Evolutionary conservation across 2,113 vertebrate species (phyloP).

Genomic region (Perca flavescens): DNA sequence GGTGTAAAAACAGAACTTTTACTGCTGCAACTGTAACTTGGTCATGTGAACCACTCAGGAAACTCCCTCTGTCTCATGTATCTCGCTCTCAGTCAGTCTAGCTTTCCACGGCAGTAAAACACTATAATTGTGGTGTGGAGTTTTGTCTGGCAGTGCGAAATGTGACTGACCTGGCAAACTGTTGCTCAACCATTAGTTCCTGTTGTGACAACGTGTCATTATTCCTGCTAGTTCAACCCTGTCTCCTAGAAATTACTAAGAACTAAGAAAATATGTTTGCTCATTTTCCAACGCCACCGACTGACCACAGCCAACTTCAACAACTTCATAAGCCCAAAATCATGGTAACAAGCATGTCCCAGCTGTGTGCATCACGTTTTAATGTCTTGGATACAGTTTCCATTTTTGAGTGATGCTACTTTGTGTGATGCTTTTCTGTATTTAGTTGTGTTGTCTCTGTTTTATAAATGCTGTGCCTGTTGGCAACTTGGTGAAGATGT

Average conservation of each 20-base stretch:
- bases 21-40: not conserved
- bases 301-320: too few relatives aligned
- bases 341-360: too few relatives aligned
- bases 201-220: not conserved
- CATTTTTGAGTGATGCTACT: too few relatives aligned
- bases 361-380: too few relatives aligned
- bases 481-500: too few relatives aligned
- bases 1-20: not conserved
- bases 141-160: not conserved
- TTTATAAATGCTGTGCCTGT: too few relatives aligned
- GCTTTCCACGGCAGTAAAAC: not conserved
- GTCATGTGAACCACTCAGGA: not conserved
- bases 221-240: not conserved
- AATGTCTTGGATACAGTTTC: too few relatives aligned
- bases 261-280: too few relatives aligned
- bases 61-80: not conserved
- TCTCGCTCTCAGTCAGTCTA: not conserved
- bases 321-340: too few relatives aligned
- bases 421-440: too few relatives aligned
- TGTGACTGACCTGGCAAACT: conserved; percentile 2
- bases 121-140: not conserved
- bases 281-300: too few relatives aligned
- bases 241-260: not conserved
- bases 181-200: not conserved
- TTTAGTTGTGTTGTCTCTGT: too few relatives aligned